phyloP scores from a whole-genome alignment of 2,797 vertebrate species.

The Ibycter americanus region DNA sequence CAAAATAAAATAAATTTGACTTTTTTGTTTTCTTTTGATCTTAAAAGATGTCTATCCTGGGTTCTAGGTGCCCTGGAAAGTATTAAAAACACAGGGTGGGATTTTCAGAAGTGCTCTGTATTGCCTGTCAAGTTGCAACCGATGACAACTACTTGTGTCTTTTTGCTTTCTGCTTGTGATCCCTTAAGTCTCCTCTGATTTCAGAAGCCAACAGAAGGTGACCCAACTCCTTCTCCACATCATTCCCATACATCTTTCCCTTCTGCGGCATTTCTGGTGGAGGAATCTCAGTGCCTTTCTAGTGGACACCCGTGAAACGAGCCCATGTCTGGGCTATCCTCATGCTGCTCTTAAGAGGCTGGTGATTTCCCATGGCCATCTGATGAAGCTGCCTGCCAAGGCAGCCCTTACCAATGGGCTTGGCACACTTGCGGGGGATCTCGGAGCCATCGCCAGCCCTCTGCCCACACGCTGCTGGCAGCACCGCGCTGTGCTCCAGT shows the following conservation, averaged over 20 bases:
- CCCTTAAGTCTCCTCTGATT: neutral
- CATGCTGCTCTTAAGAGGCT: neutral
- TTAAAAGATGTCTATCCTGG: neutral
- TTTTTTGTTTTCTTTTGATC: neutral
- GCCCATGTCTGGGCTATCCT: neutral
- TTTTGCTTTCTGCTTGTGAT: neutral
- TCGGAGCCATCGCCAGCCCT: neutral
- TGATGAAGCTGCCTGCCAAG: neutral
- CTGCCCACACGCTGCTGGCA: neutral
- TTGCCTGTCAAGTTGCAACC: neutral
- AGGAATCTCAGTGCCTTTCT: neutral
- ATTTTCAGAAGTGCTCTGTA: neutral
- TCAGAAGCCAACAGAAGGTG: neutral
- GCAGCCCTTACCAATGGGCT: neutral
- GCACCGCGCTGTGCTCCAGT: accelerated
- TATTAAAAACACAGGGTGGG: neutral
- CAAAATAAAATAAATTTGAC: neutral
- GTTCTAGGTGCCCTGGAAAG: neutral
- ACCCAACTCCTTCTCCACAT: neutral
- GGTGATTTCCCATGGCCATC: neutral
- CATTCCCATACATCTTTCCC: neutral
- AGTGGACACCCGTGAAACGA: accelerated
- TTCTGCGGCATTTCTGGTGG: neutral
- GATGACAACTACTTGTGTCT: neutral
- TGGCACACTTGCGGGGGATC: accelerated